These are phyloP conservation scores for Machimus rusticus DNA, from an alignment of 2,888 invertebrate species.

Conservation along the genomic window DNA sequence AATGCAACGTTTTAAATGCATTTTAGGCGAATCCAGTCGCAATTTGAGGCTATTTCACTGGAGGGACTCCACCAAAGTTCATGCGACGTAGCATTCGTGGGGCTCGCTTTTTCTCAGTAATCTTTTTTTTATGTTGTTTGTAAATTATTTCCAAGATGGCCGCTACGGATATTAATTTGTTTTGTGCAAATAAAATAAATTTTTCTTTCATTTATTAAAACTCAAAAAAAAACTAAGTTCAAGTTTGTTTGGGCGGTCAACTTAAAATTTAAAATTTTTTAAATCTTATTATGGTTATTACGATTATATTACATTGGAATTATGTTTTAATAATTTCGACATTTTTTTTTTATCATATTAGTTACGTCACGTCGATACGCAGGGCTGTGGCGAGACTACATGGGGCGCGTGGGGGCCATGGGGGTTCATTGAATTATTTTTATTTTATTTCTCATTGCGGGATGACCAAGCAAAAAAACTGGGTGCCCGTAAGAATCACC, in stretches of 20 bases:
- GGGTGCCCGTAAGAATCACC: neutral
- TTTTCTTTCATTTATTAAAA: neutral
- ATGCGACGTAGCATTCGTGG: constrained; percentile 40
- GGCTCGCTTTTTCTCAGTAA: constrained; percentile 40
- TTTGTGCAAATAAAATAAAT: constrained; percentile 19
- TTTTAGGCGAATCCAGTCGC: neutral
- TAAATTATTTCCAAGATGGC: constrained; percentile 48
- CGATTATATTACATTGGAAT: neutral
- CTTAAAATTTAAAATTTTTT: neutral
- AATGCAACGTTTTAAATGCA: neutral
- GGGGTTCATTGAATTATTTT: neutral
- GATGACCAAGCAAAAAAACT: neutral
- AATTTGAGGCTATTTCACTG: neutral
- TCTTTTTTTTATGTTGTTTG: constrained; percentile 37
- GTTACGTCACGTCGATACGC: neutral
- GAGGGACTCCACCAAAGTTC: constrained; percentile 35
- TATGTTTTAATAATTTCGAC: neutral
- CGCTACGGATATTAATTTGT: constrained; percentile 38
- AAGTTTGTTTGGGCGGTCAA: neutral
- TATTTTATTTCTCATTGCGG: neutral
- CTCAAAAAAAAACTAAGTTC: neutral
- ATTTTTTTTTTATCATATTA: neutral
- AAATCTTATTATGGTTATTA: neutral
- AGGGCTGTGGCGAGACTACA: neutral
- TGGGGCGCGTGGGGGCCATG: neutral